These are phyloP conservation scores for Aleiodes leptofemur DNA, from an alignment of 2,888 invertebrate species.

Conservation along the genomic window DNA sequence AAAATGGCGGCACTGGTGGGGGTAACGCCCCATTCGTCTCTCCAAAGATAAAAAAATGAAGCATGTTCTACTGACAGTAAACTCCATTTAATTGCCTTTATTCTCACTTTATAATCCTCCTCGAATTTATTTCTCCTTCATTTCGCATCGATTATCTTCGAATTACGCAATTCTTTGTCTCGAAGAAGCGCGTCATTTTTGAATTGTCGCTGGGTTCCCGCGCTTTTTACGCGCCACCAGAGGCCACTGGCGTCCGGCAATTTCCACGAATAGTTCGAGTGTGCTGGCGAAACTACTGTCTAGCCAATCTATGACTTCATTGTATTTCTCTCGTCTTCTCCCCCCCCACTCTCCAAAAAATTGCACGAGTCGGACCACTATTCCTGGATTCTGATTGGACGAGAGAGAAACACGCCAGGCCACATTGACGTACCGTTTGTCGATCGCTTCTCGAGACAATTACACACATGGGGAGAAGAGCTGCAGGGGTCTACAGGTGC, in stretches of 20 bases:
- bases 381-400: constrained; percentile 49
- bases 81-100: neutral
- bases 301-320: neutral
- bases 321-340: too few relatives aligned
- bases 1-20: constrained; percentile 9
- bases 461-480: constrained; percentile 9
- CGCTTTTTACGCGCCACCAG: too few relatives aligned
- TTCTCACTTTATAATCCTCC: neutral
- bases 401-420: constrained; percentile 54
- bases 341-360: constrained; percentile 50
- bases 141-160: neutral
- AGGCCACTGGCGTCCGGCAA: too few relatives aligned
- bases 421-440: constrained; percentile 45
- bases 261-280: too few relatives aligned
- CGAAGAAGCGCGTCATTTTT: too few relatives aligned
- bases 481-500: constrained; percentile 45
- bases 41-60: neutral
- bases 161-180: too few relatives aligned
- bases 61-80: neutral
- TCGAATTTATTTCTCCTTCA: neutral
- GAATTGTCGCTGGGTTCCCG: too few relatives aligned
- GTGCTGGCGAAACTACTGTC: neutral
- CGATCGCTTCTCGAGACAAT: constrained; percentile 38
- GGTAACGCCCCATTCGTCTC: neutral
- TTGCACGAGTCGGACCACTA: constrained; percentile 54